Conservation (phyloP, 2,888 invertebrate species). For the Meandrusa payeni region DNA sequence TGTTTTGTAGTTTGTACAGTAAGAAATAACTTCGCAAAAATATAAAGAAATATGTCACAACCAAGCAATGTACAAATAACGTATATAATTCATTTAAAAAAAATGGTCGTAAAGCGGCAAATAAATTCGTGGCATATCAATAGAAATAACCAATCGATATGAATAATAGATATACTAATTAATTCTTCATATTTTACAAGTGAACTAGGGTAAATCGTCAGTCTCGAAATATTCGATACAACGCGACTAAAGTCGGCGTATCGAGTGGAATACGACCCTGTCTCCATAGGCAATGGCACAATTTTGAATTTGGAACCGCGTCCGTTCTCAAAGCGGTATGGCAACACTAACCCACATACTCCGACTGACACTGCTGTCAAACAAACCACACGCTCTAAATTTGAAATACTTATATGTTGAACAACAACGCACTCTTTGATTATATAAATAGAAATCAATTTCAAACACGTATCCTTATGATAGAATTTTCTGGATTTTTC, state of each 20-base stretch:
- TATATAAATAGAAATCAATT: conserved; percentile 11
- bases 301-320: conserved; percentile 31
- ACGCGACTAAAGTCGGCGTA: conserved; percentile 36
- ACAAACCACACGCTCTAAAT: conserved; percentile 1
- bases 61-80: conserved; percentile 13
- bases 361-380: not conserved
- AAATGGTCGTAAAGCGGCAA: conserved; percentile 13
- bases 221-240: conserved; percentile 47
- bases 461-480: not conserved
- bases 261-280: conserved; percentile 39
- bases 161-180: conserved; percentile 9
- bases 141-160: conserved; percentile 23
- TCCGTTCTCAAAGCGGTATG: conserved; percentile 12
- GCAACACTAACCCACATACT: conserved; percentile 22
- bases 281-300: conserved; percentile 34
- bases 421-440: conserved; percentile 12
- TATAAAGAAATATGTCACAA: conserved; percentile 8
- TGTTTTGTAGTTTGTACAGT: conserved; percentile 11
- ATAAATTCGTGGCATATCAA: conserved; percentile 32
- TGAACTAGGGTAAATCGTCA: conserved; percentile 54
- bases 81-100: too few species aligned
- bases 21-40: too few species aligned
- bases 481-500: not conserved
- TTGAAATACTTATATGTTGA: conserved; percentile 5
- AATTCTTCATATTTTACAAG: conserved; percentile 13